phyloP scores from a whole-genome alignment of 2,888 invertebrate genomes.

The Chaitophorus viminalis region DNA sequence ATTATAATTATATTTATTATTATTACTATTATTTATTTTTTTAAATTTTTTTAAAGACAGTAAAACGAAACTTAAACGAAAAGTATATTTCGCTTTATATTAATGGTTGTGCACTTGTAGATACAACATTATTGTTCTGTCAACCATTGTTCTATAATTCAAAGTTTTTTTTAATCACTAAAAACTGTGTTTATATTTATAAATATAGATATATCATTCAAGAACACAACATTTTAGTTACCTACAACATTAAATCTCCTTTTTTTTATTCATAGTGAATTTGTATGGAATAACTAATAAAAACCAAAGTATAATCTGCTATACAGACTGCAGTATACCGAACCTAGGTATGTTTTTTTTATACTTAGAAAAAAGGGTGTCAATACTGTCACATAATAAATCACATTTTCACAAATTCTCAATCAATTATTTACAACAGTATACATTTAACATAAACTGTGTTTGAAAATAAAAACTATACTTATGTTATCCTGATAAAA shows the following conservation, averaged over 20 bases:
- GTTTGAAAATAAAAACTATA: no score
- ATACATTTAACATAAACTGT: no score
- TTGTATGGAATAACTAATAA: no score
- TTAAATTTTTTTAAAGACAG: neutral
- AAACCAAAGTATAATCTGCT: no score
- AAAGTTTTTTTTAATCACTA: neutral
- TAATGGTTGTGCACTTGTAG: neutral
- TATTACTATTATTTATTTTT: neutral
- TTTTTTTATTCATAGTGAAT: neutral
- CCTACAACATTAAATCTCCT: neutral
- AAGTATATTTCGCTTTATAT: neutral
- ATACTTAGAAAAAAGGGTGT: no score
- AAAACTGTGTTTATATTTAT: neutral
- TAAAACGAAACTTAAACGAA: neutral
- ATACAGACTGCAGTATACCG: no score
- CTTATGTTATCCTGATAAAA: no score
- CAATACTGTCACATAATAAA: no score
- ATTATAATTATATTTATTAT: neutral
- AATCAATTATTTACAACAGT: no score
- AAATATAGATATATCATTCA: neutral
- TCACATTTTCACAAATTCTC: no score
- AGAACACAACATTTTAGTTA: neutral
- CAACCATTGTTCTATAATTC: neutral
- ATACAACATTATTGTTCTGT: neutral
- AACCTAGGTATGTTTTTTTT: no score